Evolutionary conservation across 2,113 vertebrate genomes (phyloP), one percentile per base, ranked within the genome.

Genomic region (Cisticola juncidis): DNA sequence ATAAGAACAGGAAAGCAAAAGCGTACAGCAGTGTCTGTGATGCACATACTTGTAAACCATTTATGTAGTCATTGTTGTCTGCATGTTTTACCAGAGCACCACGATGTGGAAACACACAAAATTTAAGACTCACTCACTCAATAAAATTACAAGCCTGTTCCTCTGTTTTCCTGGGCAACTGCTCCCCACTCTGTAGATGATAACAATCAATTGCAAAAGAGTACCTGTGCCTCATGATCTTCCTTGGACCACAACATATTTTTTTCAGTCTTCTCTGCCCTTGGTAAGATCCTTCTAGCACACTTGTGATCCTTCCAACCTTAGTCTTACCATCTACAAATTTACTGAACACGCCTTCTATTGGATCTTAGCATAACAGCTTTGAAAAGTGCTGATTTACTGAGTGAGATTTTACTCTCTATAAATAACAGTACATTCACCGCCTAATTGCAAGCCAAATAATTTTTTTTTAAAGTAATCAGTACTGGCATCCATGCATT

Each of bases 11-110:
- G 23, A 58, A 21, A 5, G 3, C 18, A 74, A 19, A 15, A 83
- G 23, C 4, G 25, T 12, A 38, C 7, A 86, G n/a, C 13, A 24
- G 4, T 9, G 8, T 23, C 33, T 14, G 20, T 28, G 42, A 54
- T 9, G 28, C 0, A 0, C 12, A 6, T 7, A 45, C 8, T 16
- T 50, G 9, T 9, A n/a, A 33, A 50, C 5, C 6, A 0, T 19
- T 57, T 9, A 40, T 3, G 50, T 2, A 65, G 20, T 40, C 36
- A n/a, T 16, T 5, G 14, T 1, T 40, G 17, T 33, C 5, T 8
- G 7, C 56, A 50, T 12, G 14, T 74, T 70, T 90, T 35, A 70
- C 9, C 60, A 35, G 11, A 51, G 31, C 18, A 72, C 9, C 5
- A 20, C 0, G 0, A 54, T 5, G 6, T 3, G 44, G 19, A 66